These are phyloP conservation scores for Notodonta dromedarius DNA, from an alignment of 2,888 invertebrate species.

Conservation along the genomic window DNA sequence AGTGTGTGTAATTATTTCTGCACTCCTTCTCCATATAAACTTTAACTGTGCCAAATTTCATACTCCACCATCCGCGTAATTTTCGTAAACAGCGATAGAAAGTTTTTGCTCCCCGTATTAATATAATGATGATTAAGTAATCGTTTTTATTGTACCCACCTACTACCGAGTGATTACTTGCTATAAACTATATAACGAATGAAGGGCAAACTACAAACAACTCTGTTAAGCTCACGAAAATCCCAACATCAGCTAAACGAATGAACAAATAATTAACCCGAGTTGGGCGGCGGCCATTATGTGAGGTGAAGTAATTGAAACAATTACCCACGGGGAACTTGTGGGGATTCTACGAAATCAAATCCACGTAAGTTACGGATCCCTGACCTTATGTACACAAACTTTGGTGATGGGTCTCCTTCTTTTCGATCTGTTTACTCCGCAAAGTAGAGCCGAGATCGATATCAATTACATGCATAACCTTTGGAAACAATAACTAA, in stretches of 20 bases:
- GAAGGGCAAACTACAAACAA: background rate
- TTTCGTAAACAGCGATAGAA: no score
- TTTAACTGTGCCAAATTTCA: no score
- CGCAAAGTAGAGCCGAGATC: no score
- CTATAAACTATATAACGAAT: background rate
- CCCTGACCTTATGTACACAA: constrained; percentile 1
- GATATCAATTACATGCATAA: background rate
- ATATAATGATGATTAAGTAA: no score
- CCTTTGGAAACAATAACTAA: background rate
- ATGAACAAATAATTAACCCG: constrained; percentile 30
- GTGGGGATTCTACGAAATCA: constrained; percentile 12
- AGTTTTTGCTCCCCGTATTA: no score
- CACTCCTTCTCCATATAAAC: no score
- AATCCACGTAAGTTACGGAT: constrained; percentile 12
- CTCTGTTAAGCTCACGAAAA: constrained; percentile 9
- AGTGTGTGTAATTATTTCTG: no score
- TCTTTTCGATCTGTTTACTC: background rate
- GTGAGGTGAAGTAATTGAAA: constrained; percentile 38
- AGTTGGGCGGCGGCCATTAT: constrained; percentile 28
- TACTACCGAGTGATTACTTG: background rate
- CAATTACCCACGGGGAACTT: constrained; percentile 16
- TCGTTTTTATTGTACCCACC: no score
- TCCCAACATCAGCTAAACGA: constrained; percentile 21
- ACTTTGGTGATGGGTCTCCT: background rate
- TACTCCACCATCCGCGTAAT: no score